Base-by-base conservation (phyloP, 2,888 invertebrate species). In the Torymus auratus region DNA sequence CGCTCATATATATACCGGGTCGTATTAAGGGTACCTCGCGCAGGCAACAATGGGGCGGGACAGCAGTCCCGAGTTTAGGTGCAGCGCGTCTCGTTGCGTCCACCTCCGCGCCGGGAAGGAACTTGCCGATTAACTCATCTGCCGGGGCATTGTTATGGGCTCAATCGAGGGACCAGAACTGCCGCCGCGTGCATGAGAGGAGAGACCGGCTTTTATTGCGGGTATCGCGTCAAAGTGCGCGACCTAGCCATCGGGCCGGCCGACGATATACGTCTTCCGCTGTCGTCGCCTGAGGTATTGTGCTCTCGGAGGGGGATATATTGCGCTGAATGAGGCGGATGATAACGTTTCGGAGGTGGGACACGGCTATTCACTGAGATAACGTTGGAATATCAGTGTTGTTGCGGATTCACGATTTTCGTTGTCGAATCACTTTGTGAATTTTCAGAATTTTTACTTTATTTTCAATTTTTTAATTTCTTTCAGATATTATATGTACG, bases 71-170 rank as follows among this genome's bases (percentile, higher is more conserved):
- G 60, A 67, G 52, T 67, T 61, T 23, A 61, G 20, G 17, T 14
- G 79, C 67, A 82, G 58, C 53, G 56, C 17, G 52, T 15, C 50
- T 56, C 61, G 23, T n/a, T 14, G 15, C 62, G 13, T 2, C 11
- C 64, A 12, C 28, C 41, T 14, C 41, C 17, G 13, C 23, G 28
- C 20, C n/a, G 86, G 87, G 87, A 88, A 91, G 91, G 91, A 91
- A 91, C 91, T 91, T 88, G 86, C 86, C 91, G 90, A 91, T 91
- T 91, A 91, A 91, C 90, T 91, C 90, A 91, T 91, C 89, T 89
- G 87, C 69, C 80, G 61, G 65, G 62, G 56, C 88, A 90, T 91
- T 91, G 91, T 91, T 41, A 41, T 90, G 88, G 86, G 85, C 86
- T 89, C 88, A 91, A 90, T 89, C 88, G 87, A 88, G 88, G 88